Evolutionary conservation across 2,113 vertebrate species (phyloP).

Genomic region (Osmerus eperlanus): DNA sequence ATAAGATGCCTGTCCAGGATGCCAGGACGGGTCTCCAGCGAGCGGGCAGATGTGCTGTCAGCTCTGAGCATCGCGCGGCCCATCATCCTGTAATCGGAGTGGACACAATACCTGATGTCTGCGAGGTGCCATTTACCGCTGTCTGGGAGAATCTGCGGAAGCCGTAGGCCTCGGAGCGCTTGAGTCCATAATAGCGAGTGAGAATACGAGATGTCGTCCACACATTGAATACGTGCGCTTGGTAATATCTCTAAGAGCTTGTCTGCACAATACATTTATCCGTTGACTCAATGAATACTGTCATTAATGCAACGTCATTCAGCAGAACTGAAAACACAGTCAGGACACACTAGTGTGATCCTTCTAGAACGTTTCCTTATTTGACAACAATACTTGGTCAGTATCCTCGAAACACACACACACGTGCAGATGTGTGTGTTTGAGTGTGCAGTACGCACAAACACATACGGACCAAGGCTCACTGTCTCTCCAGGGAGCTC

Average conservation of each 20-base stretch:
- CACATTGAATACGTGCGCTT: not conserved
- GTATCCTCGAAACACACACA: no score
- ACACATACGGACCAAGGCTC: not conserved
- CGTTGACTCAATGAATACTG: no score
- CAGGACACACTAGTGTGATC: no score
- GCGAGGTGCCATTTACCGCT: conserved; percentile 70
- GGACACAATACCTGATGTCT: conserved; percentile 84
- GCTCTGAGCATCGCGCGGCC: conserved; percentile 78
- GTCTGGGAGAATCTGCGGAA: conserved; percentile 59
- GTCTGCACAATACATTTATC: no score
- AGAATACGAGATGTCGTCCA: conserved; percentile 1
- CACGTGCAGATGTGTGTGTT: not conserved
- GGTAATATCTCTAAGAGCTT: not conserved
- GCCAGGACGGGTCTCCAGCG: conserved; percentile 79
- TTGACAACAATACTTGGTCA: no score
- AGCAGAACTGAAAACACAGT: no score
- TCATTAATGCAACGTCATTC: no score
- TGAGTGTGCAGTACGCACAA: not conserved
- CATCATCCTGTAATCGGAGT: conserved; percentile 79
- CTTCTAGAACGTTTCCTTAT: no score
- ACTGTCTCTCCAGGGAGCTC: no score
- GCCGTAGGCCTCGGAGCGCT: conserved; percentile 38
- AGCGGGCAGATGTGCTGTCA: conserved; percentile 84
- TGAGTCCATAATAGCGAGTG: conserved; percentile 24
- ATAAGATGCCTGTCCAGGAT: conserved; percentile 81